phyloP scores from a whole-genome alignment of 2,113 vertebrate genomes.

The Psettodes erumei region DNA sequence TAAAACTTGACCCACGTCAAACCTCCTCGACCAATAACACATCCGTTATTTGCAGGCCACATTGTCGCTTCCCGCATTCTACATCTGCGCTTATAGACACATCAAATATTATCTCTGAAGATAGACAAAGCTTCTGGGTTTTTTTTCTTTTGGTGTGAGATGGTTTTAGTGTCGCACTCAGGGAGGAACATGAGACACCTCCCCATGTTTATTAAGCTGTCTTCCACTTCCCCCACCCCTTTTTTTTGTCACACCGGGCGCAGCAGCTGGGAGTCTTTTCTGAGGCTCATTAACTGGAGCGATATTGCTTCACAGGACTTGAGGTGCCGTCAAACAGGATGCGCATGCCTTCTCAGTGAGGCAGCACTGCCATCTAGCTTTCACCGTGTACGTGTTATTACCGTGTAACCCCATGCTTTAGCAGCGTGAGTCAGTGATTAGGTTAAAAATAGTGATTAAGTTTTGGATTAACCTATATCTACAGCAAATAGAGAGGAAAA shows the following conservation, averaged over 20 bases:
- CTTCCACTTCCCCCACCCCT: too few relatives aligned
- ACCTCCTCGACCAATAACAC: constrained; percentile 40
- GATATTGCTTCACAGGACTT: not conserved
- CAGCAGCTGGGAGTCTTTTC: not conserved
- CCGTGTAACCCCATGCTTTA: not conserved
- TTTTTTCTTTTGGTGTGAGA: not conserved
- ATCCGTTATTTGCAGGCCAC: constrained; percentile 49
- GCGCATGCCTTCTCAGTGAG: not conserved
- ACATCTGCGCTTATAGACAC: constrained; percentile 45
- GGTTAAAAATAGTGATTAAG: not conserved
- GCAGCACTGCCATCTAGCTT: constrained; percentile 35
- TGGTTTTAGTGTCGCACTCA: too few relatives aligned
- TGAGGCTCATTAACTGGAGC: not conserved
- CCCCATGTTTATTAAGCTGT: not conserved
- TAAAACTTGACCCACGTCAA: constrained; percentile 24
- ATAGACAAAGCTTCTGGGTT: constrained; percentile 35
- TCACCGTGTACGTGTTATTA: not conserved
- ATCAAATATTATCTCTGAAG: constrained; percentile 2
- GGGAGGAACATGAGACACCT: not conserved
- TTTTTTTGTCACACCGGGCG: not conserved
- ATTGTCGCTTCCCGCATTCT: constrained; percentile 69
- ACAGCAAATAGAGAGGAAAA: not conserved
- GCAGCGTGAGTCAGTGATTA: not conserved
- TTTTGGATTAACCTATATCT: not conserved
- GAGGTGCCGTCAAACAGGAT: constrained; percentile 10